phyloP scores from a whole-genome alignment of 2,888 invertebrate genomes.

The Caradrina clavipalpis region DNA sequence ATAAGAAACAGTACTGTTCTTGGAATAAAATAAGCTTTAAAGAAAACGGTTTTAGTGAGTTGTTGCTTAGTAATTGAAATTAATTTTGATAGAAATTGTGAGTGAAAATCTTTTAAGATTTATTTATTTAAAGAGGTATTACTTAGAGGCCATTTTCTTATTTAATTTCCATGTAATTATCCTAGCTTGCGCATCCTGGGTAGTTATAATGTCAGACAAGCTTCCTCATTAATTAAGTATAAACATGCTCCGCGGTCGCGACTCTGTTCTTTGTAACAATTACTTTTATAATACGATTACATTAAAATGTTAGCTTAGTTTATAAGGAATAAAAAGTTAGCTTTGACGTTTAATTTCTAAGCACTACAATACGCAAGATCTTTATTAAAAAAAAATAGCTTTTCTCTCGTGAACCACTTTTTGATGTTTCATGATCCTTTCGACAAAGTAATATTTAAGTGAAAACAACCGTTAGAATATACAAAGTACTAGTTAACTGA shows the following conservation, averaged over 20 bases:
- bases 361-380: background rate
- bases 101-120: background rate
- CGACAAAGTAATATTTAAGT: background rate
- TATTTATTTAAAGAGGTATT: background rate
- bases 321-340: background rate
- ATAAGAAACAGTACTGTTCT: slow-evolving; percentile 1
- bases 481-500: background rate
- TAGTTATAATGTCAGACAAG: slow-evolving; percentile 2
- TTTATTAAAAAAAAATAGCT: background rate
- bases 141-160: background rate
- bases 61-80: background rate
- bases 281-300: background rate
- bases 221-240: slow-evolving; percentile 14
- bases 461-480: background rate
- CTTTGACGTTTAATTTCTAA: background rate
- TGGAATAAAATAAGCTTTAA: slow-evolving; percentile 11
- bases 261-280: slow-evolving; percentile 1
- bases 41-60: background rate
- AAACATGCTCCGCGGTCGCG: background rate
- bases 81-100: background rate
- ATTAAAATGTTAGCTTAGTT: slow-evolving; percentile 4
- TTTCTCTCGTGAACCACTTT: background rate
- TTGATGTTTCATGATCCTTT: background rate
- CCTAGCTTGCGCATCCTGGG: background rate
- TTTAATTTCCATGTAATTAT: background rate